Evolutionary conservation across 2,113 vertebrate species (phyloP).

Genomic region (Proterorhinus semilunaris): DNA sequence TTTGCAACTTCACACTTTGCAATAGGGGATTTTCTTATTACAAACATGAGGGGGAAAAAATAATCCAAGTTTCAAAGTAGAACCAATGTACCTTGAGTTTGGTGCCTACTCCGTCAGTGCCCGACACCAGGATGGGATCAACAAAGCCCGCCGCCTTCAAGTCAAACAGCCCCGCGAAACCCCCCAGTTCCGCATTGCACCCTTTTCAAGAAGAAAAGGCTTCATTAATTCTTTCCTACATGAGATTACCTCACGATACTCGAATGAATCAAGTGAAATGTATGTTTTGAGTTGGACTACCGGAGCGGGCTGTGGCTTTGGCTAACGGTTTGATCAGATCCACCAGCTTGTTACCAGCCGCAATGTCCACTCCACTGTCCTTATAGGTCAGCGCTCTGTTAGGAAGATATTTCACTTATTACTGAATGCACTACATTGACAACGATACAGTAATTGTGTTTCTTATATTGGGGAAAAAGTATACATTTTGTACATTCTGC

Average conservation of each 20-base stretch:
- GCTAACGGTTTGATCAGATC: conserved; percentile 91
- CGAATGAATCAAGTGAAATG: neutral
- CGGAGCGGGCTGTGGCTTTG: conserved; percentile 88
- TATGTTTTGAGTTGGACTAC: conserved; percentile 62
- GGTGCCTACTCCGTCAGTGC: conserved; percentile 95
- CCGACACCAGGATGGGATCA: conserved; percentile 92
- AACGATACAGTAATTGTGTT: neutral
- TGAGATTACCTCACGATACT: conserved; percentile 5
- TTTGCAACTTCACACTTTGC: neutral
- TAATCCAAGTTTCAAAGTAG: neutral
- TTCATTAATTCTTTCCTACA: neutral
- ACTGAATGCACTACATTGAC: neutral
- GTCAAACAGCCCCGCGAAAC: conserved; percentile 95
- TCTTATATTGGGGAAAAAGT: neutral
- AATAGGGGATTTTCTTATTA: neutral
- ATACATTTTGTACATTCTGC: neutral
- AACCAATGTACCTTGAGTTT: conserved; percentile 86
- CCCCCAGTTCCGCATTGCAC: conserved; percentile 90
- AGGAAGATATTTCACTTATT: conserved; percentile 30
- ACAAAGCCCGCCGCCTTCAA: conserved; percentile 90
- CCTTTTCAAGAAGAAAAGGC: conserved; percentile 71
- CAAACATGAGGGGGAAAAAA: neutral
- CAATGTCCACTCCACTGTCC: conserved; percentile 93
- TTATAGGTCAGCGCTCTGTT: conserved; percentile 91
- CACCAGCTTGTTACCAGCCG: conserved; percentile 89